Conservation (phyloP, 2,113 vertebrate genomes). For the Erythrocercus mccallii region DNA sequence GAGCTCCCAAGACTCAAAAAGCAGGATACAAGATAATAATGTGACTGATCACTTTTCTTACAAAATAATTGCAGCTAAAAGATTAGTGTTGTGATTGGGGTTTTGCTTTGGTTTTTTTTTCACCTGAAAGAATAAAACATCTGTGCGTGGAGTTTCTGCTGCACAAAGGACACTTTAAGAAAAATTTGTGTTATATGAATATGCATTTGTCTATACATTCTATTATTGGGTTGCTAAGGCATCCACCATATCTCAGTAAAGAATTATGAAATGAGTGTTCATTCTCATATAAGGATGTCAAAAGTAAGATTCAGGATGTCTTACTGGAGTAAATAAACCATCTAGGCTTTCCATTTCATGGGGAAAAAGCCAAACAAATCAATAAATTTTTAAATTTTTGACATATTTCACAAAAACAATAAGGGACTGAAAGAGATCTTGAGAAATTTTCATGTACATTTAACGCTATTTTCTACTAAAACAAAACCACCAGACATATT, state of each 20-base stretch:
- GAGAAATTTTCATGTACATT: not conserved
- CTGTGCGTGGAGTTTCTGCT: not conserved
- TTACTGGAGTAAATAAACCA: not conserved
- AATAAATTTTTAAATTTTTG: not conserved
- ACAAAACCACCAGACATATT: not conserved
- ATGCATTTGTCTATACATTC: not conserved
- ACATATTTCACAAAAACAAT: not conserved
- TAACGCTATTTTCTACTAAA: not conserved
- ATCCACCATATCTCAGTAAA: not conserved
- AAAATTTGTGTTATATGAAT: not conserved
- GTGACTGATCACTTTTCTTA: not conserved
- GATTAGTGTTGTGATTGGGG: not conserved
- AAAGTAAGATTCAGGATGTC: not conserved
- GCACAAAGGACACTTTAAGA: not conserved
- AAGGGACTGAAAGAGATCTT: not conserved
- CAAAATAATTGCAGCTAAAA: not conserved
- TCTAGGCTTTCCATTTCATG: not conserved
- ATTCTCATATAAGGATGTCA: not conserved
- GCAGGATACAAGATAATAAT: not conserved
- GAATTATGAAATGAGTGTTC: not conserved
- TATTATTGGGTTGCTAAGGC: not conserved
- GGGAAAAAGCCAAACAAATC: not conserved
- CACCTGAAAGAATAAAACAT: not conserved
- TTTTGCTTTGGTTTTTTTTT: not conserved
- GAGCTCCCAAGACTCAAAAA: not conserved